Evolutionary conservation across 2,888 invertebrate species (phyloP).

Genomic region (Polydrusus cervinus): DNA sequence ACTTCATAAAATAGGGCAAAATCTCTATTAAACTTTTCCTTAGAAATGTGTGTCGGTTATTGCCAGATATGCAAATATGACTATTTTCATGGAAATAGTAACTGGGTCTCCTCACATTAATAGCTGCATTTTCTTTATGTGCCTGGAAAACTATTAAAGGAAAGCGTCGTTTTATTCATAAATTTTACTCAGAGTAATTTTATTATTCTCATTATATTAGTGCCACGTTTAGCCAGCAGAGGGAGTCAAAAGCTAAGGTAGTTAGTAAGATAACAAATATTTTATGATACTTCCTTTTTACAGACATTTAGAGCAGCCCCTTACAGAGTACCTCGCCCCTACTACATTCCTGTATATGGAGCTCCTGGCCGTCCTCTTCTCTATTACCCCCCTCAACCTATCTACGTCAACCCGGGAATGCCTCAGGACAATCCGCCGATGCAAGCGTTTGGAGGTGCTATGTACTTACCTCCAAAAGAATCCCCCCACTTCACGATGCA

Average conservation of each 20-base stretch:
- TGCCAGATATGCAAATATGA: conserved; percentile 14
- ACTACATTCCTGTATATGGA: conserved; percentile 67
- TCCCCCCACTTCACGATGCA: conserved; percentile 28
- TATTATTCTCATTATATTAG: not conserved
- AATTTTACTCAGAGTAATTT: not conserved
- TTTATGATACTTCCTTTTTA: not conserved
- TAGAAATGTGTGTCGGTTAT: conserved; percentile 12
- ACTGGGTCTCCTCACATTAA: not conserved
- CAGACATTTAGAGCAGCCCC: conserved; percentile 63
- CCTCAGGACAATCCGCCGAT: conserved; percentile 62
- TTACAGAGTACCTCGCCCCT: conserved; percentile 65
- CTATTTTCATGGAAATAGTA: conserved; percentile 14
- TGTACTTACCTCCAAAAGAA: conserved; percentile 63
- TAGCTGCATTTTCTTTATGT: not conserved
- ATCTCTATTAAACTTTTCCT: conserved; percentile 10
- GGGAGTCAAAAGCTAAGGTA: too few species aligned
- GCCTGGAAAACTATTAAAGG: not conserved
- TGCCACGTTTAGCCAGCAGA: not conserved
- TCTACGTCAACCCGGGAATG: conserved; percentile 59
- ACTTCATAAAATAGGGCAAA: conserved; percentile 8
- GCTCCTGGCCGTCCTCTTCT: conserved; percentile 62
- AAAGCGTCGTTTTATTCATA: not conserved
- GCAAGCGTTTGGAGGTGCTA: conserved; percentile 58
- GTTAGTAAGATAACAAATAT: not conserved
- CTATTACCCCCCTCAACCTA: conserved; percentile 67